Evolutionary conservation across 2,797 vertebrate genomes (phyloP).

Genomic region (Rhabdomys pumilio): DNA sequence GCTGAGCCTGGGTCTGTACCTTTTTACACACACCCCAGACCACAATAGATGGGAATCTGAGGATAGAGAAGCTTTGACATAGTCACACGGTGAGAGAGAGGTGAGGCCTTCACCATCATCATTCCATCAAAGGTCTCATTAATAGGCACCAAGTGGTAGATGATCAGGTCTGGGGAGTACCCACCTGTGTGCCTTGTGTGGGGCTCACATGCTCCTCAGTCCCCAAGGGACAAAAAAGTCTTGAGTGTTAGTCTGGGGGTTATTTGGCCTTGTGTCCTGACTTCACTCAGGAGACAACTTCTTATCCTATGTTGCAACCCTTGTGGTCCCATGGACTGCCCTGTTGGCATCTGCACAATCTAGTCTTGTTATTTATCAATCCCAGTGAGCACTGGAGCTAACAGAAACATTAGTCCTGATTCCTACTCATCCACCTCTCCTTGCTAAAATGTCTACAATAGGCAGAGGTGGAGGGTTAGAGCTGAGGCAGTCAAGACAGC

Average conservation of each 20-base stretch:
- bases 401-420: not conserved
- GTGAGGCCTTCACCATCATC: not conserved
- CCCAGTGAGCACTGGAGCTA: not conserved
- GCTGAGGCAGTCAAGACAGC: rapidly evolving
- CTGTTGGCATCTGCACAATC: rapidly evolving
- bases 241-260: not conserved
- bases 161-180: rapidly evolving
- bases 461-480: rapidly evolving
- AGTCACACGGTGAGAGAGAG: not conserved
- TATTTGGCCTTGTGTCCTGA: not conserved
- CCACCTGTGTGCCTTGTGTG: not conserved
- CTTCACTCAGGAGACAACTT: not conserved
- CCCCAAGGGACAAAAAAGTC: not conserved
- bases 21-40: not conserved
- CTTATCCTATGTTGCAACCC: not conserved
- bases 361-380: not conserved
- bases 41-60: not conserved
- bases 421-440: not conserved
- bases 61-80: not conserved
- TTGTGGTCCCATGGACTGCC: not conserved
- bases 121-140: not conserved
- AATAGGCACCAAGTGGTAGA: not conserved
- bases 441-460: not conserved
- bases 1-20: not conserved
- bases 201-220: not conserved